Percentiles rank a stretch among this genome's conserved stretches.
Evolutionary conservation across 2,888 invertebrate species (phyloP).

Genomic region (Pyrochroa serraticornis): DNA sequence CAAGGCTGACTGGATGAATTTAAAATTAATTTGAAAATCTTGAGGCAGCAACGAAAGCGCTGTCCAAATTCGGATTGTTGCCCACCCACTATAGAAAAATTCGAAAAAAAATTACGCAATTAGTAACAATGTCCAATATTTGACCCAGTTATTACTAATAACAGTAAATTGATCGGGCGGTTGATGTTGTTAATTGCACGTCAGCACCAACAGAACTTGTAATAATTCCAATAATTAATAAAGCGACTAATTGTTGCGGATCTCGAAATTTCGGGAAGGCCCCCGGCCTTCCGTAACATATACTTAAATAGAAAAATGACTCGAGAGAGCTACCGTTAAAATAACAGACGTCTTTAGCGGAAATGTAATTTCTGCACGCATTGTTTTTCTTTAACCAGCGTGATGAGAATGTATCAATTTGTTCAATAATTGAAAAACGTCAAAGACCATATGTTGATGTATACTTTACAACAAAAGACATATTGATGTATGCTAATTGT

Average conservation of each 20-base stretch:
- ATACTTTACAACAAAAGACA: too few relatives aligned
- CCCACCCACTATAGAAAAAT: not conserved
- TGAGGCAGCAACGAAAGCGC: not conserved
- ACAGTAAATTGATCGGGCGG: conserved; percentile 5
- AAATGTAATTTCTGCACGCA: conserved; percentile 5
- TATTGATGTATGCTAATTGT: too few relatives aligned
- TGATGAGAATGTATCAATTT: too few relatives aligned
- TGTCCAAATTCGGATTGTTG: not conserved
- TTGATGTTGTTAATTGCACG: conserved; percentile 4
- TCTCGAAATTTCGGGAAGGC: conserved; percentile 2
- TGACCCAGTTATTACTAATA: not conserved
- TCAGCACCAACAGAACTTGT: conserved; percentile 4
- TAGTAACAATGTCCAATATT: not conserved
- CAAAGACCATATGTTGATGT: too few relatives aligned
- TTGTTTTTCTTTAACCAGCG: not conserved
- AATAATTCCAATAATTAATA: conserved; percentile 8
- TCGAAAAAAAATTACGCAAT: conserved; percentile 1
- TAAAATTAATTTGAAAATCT: conserved; percentile 16
- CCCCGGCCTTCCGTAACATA: conserved; percentile 2
- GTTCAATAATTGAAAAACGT: too few relatives aligned
- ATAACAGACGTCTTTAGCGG: conserved; percentile 7
- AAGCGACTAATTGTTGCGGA: conserved; percentile 9
- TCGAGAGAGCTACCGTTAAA: not conserved
- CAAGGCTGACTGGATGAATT: conserved; percentile 20
- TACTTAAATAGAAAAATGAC: conserved; percentile 6